Percentiles rank a stretch among this genome's conserved stretches.
Conservation (phyloP, 2,113 vertebrate species). For the Salvator merianae region DNA sequence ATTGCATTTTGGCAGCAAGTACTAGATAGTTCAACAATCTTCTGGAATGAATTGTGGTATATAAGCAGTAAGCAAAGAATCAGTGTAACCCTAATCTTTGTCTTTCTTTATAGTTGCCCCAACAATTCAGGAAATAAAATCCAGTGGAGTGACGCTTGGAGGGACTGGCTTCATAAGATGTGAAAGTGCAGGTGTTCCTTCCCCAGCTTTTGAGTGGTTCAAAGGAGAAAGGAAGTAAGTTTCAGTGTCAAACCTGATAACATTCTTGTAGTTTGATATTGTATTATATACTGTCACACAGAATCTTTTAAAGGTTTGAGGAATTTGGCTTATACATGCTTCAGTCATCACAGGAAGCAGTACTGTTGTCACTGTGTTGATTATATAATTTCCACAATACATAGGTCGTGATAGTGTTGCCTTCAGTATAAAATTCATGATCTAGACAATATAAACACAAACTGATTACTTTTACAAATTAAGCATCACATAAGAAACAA, state of each 20-base stretch:
- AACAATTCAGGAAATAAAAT: constrained; percentile 95
- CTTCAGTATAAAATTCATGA: neutral
- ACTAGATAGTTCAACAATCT: too few relatives aligned
- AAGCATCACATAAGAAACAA: constrained; percentile 35
- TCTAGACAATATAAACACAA: neutral
- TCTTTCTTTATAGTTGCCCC: constrained; percentile 87
- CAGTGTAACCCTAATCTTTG: too few relatives aligned
- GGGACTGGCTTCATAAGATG: constrained; percentile 91
- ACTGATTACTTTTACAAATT: neutral
- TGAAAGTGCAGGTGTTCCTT: constrained; percentile 92
- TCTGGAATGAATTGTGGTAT: too few relatives aligned
- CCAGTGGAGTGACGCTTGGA: constrained; percentile 85
- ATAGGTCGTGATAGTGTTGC: neutral
- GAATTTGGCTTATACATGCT: neutral
- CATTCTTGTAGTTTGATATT: neutral
- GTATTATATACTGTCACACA: neutral
- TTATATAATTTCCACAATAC: neutral
- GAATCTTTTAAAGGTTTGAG: neutral
- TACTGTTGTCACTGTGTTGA: neutral
- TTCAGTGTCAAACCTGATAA: neutral
- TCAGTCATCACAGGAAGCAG: neutral
- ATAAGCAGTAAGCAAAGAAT: too few relatives aligned
- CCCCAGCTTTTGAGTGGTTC: constrained; percentile 94
- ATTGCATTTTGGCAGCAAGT: too few relatives aligned
- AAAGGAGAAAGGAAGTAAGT: constrained; percentile 97